Conservation (phyloP, 2,797 vertebrate species). For the Parambassis ranga region DNA sequence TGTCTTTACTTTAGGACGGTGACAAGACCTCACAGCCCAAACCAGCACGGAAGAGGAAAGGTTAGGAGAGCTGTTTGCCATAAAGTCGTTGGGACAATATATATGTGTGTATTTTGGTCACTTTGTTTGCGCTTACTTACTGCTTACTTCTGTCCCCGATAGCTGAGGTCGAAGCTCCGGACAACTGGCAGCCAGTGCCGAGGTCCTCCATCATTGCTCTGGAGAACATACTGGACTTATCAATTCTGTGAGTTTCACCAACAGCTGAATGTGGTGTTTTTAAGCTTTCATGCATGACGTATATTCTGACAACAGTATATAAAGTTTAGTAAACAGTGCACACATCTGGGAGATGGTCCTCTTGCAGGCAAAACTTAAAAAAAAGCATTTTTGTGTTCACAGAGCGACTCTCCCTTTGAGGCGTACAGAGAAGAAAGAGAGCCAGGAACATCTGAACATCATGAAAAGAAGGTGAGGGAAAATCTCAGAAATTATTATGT, state of each 20-base stretch:
- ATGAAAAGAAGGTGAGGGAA: conserved; percentile 73
- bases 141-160: background rate
- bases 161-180: conserved; percentile 35
- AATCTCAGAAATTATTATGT: background rate
- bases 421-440: conserved; percentile 63
- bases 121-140: too few species aligned
- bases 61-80: conserved; percentile 43
- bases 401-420: conserved; percentile 70
- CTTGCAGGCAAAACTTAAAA: too few species aligned
- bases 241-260: conserved; percentile 74
- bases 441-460: conserved; percentile 77
- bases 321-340: background rate
- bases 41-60: conserved; percentile 32
- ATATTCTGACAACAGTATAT: background rate
- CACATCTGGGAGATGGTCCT: too few species aligned
- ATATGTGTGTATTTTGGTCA: too few species aligned
- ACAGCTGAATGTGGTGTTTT: too few species aligned
- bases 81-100: too few species aligned
- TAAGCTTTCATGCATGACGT: background rate
- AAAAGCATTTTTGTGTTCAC: conserved; percentile 36
- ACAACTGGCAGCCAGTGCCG: conserved; percentile 63
- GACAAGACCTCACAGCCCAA: background rate
- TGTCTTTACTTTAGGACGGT: conserved; percentile 21
- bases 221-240: conserved; percentile 71
- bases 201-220: conserved; percentile 59